Conservation (phyloP, 2,797 vertebrate genomes). For the Melanotaenia pygmaea region DNA sequence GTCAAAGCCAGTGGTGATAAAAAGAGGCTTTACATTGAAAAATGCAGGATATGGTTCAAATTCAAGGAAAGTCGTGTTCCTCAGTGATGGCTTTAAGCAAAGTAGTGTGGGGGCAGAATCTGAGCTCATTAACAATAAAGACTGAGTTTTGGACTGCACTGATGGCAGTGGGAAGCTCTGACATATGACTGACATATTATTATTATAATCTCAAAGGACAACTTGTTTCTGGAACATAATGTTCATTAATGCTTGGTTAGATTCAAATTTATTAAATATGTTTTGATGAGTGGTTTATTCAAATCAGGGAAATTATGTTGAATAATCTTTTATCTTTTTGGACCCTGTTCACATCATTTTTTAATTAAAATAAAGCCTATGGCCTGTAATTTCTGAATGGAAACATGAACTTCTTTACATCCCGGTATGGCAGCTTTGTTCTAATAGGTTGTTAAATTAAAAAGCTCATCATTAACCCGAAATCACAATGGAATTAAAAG, state of each 20-base stretch:
- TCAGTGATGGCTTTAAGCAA: slow-evolving; percentile 29
- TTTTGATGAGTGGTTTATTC: slow-evolving; percentile 16
- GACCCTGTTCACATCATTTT: slow-evolving; percentile 7
- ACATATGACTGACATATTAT: slow-evolving; percentile 51
- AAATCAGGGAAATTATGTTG: slow-evolving; percentile 12
- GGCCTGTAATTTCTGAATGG: background rate
- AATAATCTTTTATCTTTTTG: slow-evolving; percentile 13
- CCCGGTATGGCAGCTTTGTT: background rate
- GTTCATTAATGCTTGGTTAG: slow-evolving; percentile 11
- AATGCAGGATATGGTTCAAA: slow-evolving; percentile 46
- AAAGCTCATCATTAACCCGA: background rate
- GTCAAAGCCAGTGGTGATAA: slow-evolving; percentile 79
- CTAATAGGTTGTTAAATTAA: background rate
- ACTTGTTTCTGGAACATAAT: slow-evolving; percentile 15
- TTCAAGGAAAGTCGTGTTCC: slow-evolving; percentile 27
- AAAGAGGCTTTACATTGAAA: slow-evolving; percentile 71
- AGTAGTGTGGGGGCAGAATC: slow-evolving; percentile 30
- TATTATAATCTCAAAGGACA: background rate
- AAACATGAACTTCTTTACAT: background rate
- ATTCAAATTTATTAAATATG: slow-evolving; percentile 14
- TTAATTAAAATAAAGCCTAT: background rate
- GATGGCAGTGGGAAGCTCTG: slow-evolving; percentile 23
- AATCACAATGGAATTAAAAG: background rate
- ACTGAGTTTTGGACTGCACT: slow-evolving; percentile 13
- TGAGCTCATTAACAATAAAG: slow-evolving; percentile 28